Base-by-base conservation (phyloP, 2,888 invertebrate species). In the Sarcophaga carnaria region DNA sequence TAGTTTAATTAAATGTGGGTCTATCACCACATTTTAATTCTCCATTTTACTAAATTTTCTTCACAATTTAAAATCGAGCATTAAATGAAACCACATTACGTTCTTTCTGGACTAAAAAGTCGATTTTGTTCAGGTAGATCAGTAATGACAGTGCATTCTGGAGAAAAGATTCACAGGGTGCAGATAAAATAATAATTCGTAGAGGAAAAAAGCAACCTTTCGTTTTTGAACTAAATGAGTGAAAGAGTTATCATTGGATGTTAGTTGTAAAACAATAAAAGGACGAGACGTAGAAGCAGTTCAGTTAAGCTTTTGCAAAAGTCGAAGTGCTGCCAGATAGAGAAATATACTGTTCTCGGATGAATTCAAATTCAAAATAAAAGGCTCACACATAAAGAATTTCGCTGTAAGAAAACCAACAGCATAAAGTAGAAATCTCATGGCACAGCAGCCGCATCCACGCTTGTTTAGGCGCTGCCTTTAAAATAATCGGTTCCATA, bases 341-440 rank as follows among this genome's bases (percentile, higher is more conserved):
- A 75, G 27, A 27, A 27, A 27, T 27, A 27, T 27, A 27, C 27
- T 27, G 27, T 27, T 75, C 6, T 64, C 63, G 14, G 49, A 75
- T 64, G 47, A 64, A 49, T 64, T 14, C 3, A 64, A 63, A 64
- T 75, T 49, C 12, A 75, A 49, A 25, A 47, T 75, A 47, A 64
- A 27, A 27, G 27, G 27, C 27, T 27, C 4, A 27, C 4, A 4
- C 27, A 27, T 4, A 27, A 27, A 5, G 27, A 27, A 27, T 27
- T 27, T 27, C 27, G 4, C 27, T 27, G 27, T 27, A 27, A 25
- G 25, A 25, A 25, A 25, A 25, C 25, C 25, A 25, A 25, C 25
- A 25, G 25, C 25, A 25, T 25, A 25, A 27, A 27, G 4, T 27
- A 4, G 27, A 4, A 27, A 27, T 27, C 27, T 0, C 27, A 27